These are phyloP conservation scores for Chydorus sphaericus DNA, from an alignment of 2,888 invertebrate species.

Conservation along the genomic window DNA sequence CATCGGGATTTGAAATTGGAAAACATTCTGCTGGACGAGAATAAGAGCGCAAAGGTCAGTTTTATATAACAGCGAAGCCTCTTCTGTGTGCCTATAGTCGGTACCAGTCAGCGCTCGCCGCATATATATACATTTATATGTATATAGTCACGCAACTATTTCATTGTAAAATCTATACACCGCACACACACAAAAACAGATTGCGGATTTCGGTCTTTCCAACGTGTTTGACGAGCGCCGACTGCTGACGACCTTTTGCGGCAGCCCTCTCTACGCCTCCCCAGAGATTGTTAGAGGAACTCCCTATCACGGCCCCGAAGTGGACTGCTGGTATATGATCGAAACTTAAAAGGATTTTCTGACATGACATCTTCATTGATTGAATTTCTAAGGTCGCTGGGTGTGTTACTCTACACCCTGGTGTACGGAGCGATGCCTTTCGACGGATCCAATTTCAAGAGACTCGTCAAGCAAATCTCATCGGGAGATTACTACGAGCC, in stretches of 20 bases:
- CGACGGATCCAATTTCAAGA: conserved; percentile 95
- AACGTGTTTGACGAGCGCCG: conserved; percentile 87
- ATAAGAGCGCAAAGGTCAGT: conserved; percentile 81
- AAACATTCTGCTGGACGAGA: conserved; percentile 82
- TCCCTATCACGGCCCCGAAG: conserved; percentile 94
- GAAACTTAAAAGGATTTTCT: no score
- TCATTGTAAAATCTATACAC: no score
- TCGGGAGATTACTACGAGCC: conserved; percentile 93
- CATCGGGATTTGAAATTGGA: conserved; percentile 91
- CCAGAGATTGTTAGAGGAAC: conserved; percentile 96
- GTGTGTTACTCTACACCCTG: conserved; percentile 89
- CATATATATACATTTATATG: no score
- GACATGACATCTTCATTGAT: neutral
- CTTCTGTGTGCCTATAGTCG: no score
- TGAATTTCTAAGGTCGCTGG: conserved; percentile 57
- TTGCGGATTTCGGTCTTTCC: conserved; percentile 96
- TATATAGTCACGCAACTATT: no score
- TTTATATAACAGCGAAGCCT: no score
- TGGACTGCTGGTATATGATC: conserved; percentile 36
- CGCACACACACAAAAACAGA: no score
- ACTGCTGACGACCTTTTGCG: conserved; percentile 81
- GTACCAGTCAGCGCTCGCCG: no score
- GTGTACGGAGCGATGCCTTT: conserved; percentile 99
- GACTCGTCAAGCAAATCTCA: conserved; percentile 90
- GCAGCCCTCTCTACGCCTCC: conserved; percentile 89